Conservation (phyloP, 2,797 vertebrate genomes). For the Parauchenoglanis ngamensis region DNA sequence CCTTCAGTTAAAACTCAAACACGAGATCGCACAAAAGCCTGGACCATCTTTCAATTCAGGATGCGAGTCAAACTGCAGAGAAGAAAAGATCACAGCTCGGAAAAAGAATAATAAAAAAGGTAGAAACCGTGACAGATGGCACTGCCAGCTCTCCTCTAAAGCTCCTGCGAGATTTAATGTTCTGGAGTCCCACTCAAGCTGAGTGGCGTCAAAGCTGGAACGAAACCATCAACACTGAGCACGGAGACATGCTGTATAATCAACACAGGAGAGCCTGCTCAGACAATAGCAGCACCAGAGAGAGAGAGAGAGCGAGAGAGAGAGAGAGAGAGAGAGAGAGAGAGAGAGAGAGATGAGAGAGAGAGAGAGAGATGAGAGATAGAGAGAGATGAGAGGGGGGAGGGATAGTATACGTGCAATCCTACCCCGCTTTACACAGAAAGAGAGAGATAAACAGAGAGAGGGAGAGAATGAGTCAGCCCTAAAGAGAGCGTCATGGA, state of each 20-base stretch:
- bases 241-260: conserved; percentile 63
- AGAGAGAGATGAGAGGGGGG: conserved; percentile 17
- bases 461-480: conserved; percentile 71
- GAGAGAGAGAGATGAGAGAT: background rate
- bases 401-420: conserved; percentile 20
- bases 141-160: conserved; percentile 41
- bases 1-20: conserved; percentile 26
- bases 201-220: conserved; percentile 51
- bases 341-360: background rate
- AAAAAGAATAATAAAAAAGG: background rate
- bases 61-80: conserved; percentile 40
- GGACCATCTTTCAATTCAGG: conserved; percentile 34
- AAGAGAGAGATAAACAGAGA: conserved; percentile 10
- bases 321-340: conserved; percentile 28
- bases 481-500: conserved; percentile 65
- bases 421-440: conserved; percentile 21
- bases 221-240: conserved; percentile 55
- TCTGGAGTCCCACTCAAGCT: conserved; percentile 52
- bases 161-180: conserved; percentile 61
- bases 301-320: conserved; percentile 34
- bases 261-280: conserved; percentile 63
- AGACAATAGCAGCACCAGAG: conserved; percentile 68
- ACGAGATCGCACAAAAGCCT: background rate
- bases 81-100: conserved; percentile 21
- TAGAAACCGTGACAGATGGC: conserved; percentile 57